Conservation (phyloP, 2,888 invertebrate genomes). For the Resseliella maxima region DNA sequence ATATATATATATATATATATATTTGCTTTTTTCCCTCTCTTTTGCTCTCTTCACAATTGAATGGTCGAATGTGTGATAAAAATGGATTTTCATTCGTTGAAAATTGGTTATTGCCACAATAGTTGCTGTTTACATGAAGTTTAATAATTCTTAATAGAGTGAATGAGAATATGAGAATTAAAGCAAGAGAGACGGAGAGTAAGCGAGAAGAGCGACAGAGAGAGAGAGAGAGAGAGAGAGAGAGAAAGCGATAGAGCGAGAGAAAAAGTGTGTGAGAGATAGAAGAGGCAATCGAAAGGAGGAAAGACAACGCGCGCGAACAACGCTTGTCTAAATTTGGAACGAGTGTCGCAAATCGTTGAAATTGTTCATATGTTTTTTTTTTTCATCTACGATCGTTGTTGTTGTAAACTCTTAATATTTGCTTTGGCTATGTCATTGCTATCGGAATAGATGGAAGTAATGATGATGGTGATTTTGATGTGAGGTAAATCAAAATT, state of each 20-base stretch:
- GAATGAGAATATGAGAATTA: too few species aligned
- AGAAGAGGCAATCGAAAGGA: too few species aligned
- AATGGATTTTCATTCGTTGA: not conserved
- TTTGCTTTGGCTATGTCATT: not conserved
- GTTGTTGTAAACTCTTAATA: not conserved
- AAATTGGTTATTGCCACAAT: not conserved
- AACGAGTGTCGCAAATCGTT: slow-evolving; percentile 16
- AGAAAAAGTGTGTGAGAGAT: too few species aligned
- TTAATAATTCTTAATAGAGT: not conserved
- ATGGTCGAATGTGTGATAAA: not conserved
- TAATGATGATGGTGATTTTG: not conserved
- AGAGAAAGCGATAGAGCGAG: too few species aligned
- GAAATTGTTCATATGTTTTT: not conserved
- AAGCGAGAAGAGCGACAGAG: too few species aligned
- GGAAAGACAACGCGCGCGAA: not conserved
- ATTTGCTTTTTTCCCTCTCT: too few species aligned
- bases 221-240: too few species aligned
- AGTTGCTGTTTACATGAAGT: not conserved
- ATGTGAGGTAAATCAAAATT: slow-evolving; percentile 2
- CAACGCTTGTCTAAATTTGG: slow-evolving; percentile 40
- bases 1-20: too few species aligned
- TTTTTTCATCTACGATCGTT: not conserved
- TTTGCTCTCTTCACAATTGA: too few species aligned
- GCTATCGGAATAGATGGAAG: not conserved
- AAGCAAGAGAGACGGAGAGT: too few species aligned